Evolutionary conservation across 2,888 invertebrate species (phyloP), one percentile per base, ranked within the genome.

Genomic region (Drosophila greeni): DNA sequence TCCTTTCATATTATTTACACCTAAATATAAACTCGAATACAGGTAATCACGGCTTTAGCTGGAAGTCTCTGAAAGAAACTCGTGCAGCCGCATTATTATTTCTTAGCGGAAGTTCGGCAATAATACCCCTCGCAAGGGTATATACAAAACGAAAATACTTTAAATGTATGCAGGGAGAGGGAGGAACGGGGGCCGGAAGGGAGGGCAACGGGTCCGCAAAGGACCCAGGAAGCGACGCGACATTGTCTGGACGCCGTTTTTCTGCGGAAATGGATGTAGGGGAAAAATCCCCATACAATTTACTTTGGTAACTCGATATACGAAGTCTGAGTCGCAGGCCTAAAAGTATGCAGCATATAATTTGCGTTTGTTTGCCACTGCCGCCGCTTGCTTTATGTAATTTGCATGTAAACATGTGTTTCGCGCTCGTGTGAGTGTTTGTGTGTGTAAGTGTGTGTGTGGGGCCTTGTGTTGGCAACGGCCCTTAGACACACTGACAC

Each of bases 321-420:
- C 36, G 42, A 59, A 66, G 59, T 40, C 53, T 18, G 58, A 66
- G 76, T 51, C 61, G 36, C 51, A 61, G 62, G 67, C 82, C 82
- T 74, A 66, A 75, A 74, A 79, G 79, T 79, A 79, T 76, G 79
- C 76, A 82, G 79, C 79, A 66, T 77, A 65, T 80, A 77, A 82
- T 81, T 81, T 82, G 71, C 72, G 72, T 82, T 82, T 82, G 75
- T 80, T 75, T 75, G 78, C 74, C 68, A 48, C 70, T 59, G 72
- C 72, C 59, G 66, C 64, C 66, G 68, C 70, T 79, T 75, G 76
- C 78, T 73, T 81, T 76, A 72, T 81, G 78, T 81, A 80, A 84
- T 84, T 84, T 84, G 84, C 84, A 83, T 84, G 80, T 84, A 80
- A 82, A 84, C 83, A 83, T 84, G 83, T 83, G 83, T 84, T 82